Evolutionary conservation across 1,140 invertebrate genomes (phyloP).

Genomic region (Leptonema lineaticorne): DNA sequence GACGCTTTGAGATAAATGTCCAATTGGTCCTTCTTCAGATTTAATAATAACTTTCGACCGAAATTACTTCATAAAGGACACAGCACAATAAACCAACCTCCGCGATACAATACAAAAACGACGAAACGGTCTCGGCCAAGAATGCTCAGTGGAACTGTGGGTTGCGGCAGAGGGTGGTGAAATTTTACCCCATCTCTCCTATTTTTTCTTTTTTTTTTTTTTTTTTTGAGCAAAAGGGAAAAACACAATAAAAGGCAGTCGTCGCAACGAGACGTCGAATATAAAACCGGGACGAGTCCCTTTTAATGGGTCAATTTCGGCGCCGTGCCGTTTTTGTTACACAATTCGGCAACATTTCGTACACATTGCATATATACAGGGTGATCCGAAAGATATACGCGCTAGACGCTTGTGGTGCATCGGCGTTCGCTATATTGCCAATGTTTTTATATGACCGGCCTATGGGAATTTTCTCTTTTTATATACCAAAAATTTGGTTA

Average conservation of each 20-base stretch:
- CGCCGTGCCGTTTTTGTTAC: slow-evolving; percentile 18
- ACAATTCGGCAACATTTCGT: slow-evolving; percentile 22
- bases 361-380: slow-evolving; percentile 11
- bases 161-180: neutral
- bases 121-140: neutral
- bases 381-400: too few species aligned
- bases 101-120: neutral
- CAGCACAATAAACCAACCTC: slow-evolving; percentile 19
- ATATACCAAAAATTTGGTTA: too few species aligned
- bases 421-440: too few species aligned
- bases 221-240: slow-evolving; percentile 19
- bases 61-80: slow-evolving; percentile 32
- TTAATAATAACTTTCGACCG: slow-evolving; percentile 31
- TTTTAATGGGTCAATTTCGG: slow-evolving; percentile 28
- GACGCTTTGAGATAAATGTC: slow-evolving; percentile 23
- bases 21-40: slow-evolving; percentile 20
- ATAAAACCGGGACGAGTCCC: slow-evolving; percentile 26
- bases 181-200: too few species aligned
- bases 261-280: neutral
- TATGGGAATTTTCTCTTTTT: too few species aligned
- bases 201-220: too few species aligned
- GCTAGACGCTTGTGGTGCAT: too few species aligned
- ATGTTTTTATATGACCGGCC: too few species aligned
- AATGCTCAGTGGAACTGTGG: neutral
- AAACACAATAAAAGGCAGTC: slow-evolving; percentile 30